Conservation (phyloP, 1,140 invertebrate species). For the Parapsyche elsis region DNA sequence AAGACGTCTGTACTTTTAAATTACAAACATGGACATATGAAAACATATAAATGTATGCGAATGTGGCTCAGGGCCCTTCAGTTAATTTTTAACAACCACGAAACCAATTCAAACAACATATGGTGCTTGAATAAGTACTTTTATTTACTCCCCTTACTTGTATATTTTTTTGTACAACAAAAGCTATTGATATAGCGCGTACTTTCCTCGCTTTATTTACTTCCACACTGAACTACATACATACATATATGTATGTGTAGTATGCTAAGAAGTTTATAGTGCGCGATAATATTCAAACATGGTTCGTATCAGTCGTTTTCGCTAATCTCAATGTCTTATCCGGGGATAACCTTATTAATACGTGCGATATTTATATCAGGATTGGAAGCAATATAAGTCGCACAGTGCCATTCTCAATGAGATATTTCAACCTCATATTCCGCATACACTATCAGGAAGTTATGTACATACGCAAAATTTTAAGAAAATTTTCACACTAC, state of each 20-base stretch:
- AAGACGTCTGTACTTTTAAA: too few species aligned
- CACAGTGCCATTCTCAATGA: background rate
- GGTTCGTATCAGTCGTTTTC: background rate
- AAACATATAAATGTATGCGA: background rate
- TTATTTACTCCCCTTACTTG: constrained; percentile 3
- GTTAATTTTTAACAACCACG: constrained; percentile 25
- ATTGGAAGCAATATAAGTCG: background rate
- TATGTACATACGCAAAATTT: too few species aligned
- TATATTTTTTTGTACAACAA: background rate
- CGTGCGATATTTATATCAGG: constrained; percentile 10
- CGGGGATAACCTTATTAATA: background rate
- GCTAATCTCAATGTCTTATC: background rate
- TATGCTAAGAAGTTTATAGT: too few species aligned
- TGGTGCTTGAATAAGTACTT: constrained; percentile 19
- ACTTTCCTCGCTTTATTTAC: background rate
- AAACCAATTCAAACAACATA: constrained; percentile 38
- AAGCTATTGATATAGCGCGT: background rate
- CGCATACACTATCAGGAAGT: too few species aligned
- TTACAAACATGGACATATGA: too few species aligned
- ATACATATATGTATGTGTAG: too few species aligned
- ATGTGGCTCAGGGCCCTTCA: background rate
- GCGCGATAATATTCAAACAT: background rate
- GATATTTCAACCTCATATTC: too few species aligned
- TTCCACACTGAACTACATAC: background rate
- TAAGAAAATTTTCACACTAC: too few species aligned